Conservation (phyloP, 1,140 invertebrate species). For the Steinernema khuongi region DNA sequence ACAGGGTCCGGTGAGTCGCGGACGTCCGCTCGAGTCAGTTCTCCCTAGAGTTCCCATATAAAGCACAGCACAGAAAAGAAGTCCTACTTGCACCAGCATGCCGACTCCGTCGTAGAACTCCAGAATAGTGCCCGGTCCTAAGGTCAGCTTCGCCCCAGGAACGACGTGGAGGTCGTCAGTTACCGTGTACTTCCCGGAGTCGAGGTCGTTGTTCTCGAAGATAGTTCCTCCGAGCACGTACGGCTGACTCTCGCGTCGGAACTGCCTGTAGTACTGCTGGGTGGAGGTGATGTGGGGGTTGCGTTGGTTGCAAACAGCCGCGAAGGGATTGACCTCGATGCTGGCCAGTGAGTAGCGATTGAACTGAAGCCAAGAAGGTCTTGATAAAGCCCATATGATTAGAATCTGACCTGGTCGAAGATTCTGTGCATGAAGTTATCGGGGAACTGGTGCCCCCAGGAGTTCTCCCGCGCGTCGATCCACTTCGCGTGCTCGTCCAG, state of each 20-base stretch:
- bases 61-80: constrained; percentile 28
- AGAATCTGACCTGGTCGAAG: constrained; percentile 50
- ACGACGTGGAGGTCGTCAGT: constrained; percentile 79
- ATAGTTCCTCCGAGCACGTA: constrained; percentile 57
- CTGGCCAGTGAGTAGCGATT: constrained; percentile 56
- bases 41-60: constrained; percentile 57
- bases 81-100: constrained; percentile 71
- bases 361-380: constrained; percentile 44
- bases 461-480: constrained; percentile 90
- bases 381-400: not conserved
- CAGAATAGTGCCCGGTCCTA: constrained; percentile 79
- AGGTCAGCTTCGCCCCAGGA: constrained; percentile 73
- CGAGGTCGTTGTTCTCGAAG: constrained; percentile 84
- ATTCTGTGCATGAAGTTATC: constrained; percentile 64
- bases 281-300: constrained; percentile 45
- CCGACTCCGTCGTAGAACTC: constrained; percentile 79
- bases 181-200: constrained; percentile 75
- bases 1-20: constrained; percentile 41
- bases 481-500: constrained; percentile 83
- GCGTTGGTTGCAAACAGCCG: constrained; percentile 57
- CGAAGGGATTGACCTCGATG: constrained; percentile 55
- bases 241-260: constrained; percentile 41
- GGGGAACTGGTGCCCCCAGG: constrained; percentile 69
- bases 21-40: constrained; percentile 52
- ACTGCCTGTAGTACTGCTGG: constrained; percentile 53